Percentiles rank a stretch among this genome's conserved stretches.
Evolutionary conservation across 2,797 vertebrate genomes (phyloP).

Genomic region (Labeo calbasu): DNA sequence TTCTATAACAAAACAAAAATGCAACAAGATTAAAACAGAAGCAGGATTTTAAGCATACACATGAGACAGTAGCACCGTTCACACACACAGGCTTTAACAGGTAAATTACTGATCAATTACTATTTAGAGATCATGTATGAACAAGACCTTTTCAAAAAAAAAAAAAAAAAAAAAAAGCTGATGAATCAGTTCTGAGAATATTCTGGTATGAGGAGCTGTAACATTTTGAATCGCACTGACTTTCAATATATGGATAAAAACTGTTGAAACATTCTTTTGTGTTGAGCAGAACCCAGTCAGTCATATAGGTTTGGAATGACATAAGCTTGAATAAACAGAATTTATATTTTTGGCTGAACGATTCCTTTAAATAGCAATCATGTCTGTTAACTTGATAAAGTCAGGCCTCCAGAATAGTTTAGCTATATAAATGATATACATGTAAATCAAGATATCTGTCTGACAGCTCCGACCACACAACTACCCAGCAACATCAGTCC

Average conservation of each 20-base stretch:
- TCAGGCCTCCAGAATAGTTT: not conserved
- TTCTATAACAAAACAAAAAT: constrained; percentile 61
- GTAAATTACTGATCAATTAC: no score
- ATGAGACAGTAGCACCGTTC: not conserved
- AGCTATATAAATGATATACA: not conserved
- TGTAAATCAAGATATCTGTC: not conserved
- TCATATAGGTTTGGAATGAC: not conserved
- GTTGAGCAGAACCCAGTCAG: not conserved
- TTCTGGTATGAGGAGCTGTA: not conserved
- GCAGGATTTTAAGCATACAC: not conserved
- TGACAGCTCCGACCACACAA: constrained; percentile 22
- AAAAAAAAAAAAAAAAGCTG: no score
- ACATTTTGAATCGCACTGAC: not conserved
- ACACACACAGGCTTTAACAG: no score
- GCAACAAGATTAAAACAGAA: constrained; percentile 14
- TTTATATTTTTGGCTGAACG: not conserved
- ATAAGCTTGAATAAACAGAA: not conserved
- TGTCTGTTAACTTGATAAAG: not conserved
- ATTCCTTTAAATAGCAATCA: not conserved
- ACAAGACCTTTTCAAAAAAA: no score
- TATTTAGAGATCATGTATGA: no score
- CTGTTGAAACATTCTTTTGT: not conserved
- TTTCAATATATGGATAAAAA: not conserved
- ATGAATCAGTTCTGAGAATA: no score
- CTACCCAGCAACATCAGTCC: constrained; percentile 13